Evolutionary conservation across 1,140 invertebrate species (phyloP), one percentile per base, ranked within the genome.

Genomic region (Drosophila bifasciata): DNA sequence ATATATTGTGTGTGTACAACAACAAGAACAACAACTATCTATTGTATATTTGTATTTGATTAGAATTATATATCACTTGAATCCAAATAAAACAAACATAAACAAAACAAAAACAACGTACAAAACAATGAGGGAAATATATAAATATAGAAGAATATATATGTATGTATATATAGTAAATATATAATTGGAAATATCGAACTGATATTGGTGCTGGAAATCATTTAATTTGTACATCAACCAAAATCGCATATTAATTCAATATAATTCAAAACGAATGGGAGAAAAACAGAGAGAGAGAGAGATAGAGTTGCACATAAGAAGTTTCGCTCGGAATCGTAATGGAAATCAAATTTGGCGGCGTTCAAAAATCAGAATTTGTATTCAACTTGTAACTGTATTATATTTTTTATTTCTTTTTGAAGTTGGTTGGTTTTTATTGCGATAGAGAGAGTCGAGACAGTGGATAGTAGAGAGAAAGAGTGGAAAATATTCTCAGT

Each of bases 21-120:
- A 88, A 88, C 83, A 88, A 88, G 83, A 88, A 88, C 83, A 88
- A 88, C 83, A 88, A 88, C 83, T 88, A 88, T 88, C 74, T 88
- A 88, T 68, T 52, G 62, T 83, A 81, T 86, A 88, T 86, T 83
- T 83, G 63, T 81, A 81, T 85, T 84, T 62, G 67, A 77, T 67
- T 79, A 76, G 70, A 62, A 71, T 75, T 78, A 86, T 61, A 70
- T 64, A 78, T 62, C 59, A 71, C 71, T 81, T 21, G 39, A 80
- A 79, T 71, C 70, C 59, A 77, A 80, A 74, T 50, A 44, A 57
- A 64, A 76, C 32, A 57, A 64, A 76, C 32, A 4, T 21, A 36
- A 36, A 36, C 15, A 0, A 9, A 32, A 32, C n/a, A 13, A 13
- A 36, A 36, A 36, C 9, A 55, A 52, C 43, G 21, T 51, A 61